Percentiles rank a stretch among this genome's conserved stretches.
Conservation (phyloP, 2,888 invertebrate genomes). For the Euzetes globulus region DNA sequence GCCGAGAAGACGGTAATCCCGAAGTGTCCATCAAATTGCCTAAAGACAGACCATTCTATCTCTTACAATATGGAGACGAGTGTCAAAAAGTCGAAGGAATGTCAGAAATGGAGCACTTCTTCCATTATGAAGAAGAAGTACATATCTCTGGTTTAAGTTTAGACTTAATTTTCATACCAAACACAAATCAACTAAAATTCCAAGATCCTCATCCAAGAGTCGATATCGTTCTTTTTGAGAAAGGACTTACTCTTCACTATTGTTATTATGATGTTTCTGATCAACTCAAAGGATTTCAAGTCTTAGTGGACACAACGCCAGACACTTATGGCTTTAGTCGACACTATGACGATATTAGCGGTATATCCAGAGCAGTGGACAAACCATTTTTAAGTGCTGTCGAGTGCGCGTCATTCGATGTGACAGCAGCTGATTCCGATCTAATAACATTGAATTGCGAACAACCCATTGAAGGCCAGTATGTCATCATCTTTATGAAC, state of each 20-base stretch:
- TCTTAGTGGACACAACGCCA: slow-evolving; percentile 43
- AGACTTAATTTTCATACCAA: slow-evolving; percentile 27
- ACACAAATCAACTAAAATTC: slow-evolving; percentile 38
- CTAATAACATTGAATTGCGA: slow-evolving; percentile 41
- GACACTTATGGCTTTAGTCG: slow-evolving; percentile 40
- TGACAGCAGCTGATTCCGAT: slow-evolving; percentile 40
- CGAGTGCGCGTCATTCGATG: slow-evolving; percentile 42
- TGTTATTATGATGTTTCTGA: slow-evolving; percentile 44
- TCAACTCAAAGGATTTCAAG: slow-evolving; percentile 41
- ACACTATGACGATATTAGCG: slow-evolving; percentile 42
- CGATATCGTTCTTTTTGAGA: slow-evolving; percentile 42
- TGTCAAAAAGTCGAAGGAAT: slow-evolving; percentile 44
- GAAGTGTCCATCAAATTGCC: slow-evolving; percentile 42
- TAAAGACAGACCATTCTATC: slow-evolving; percentile 42
- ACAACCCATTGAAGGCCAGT: slow-evolving; percentile 43
- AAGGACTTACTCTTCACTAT: slow-evolving; percentile 42
- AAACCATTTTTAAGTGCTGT: slow-evolving; percentile 42
- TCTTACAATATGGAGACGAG: slow-evolving; percentile 42
- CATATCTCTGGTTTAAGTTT: slow-evolving; percentile 16
- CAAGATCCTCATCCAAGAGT: slow-evolving; percentile 42
- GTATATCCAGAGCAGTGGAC: slow-evolving; percentile 42
- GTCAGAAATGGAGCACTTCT: slow-evolving; percentile 42
- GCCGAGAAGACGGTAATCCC: slow-evolving; percentile 43
- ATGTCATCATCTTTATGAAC: slow-evolving; percentile 42
- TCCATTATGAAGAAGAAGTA: slow-evolving; percentile 43